These are phyloP conservation scores for Synanthedon tipuliformis DNA, from an alignment of 2,888 invertebrate genomes.

Conservation along the genomic window DNA sequence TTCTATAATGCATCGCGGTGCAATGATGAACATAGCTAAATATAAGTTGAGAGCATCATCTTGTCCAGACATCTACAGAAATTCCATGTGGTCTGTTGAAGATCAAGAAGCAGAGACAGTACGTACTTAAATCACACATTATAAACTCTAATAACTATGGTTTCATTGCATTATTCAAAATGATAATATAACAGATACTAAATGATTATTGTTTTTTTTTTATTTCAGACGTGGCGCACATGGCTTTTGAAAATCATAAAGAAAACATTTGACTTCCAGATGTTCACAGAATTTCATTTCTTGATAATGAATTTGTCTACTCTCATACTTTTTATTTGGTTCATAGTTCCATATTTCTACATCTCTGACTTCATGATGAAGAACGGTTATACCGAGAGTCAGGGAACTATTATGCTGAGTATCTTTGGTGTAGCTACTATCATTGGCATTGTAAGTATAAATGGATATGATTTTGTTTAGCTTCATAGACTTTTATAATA, in stretches of 20 bases:
- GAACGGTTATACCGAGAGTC: conserved; percentile 72
- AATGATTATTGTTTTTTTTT: not conserved
- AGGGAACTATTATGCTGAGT: conserved; percentile 83
- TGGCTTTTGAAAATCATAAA: conserved; percentile 75
- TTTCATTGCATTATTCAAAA: not conserved
- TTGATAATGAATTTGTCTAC: conserved; percentile 89
- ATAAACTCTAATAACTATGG: not conserved
- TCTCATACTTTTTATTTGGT: conserved; percentile 90
- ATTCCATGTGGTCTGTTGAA: conserved; percentile 87
- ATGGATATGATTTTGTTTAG: no score
- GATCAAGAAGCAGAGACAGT: conserved; percentile 74
- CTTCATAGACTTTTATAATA: not conserved
- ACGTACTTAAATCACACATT: not conserved
- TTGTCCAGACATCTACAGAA: conserved; percentile 90
- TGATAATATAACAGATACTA: not conserved
- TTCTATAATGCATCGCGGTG: conserved; percentile 88
- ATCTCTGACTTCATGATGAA: conserved; percentile 82
- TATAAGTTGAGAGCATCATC: conserved; percentile 89
- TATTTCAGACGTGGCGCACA: conserved; percentile 78
- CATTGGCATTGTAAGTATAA: conserved; percentile 81
- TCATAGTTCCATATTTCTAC: conserved; percentile 95
- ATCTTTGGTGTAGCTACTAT: conserved; percentile 91
- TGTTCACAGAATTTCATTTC: conserved; percentile 86
- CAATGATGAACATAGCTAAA: conserved; percentile 86
- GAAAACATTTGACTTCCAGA: conserved; percentile 84